A percentile compares a stretch with the other conserved stretches of the same genome.
Conservation (phyloP, 2,888 invertebrate species). For the Plagodis pulveraria region DNA sequence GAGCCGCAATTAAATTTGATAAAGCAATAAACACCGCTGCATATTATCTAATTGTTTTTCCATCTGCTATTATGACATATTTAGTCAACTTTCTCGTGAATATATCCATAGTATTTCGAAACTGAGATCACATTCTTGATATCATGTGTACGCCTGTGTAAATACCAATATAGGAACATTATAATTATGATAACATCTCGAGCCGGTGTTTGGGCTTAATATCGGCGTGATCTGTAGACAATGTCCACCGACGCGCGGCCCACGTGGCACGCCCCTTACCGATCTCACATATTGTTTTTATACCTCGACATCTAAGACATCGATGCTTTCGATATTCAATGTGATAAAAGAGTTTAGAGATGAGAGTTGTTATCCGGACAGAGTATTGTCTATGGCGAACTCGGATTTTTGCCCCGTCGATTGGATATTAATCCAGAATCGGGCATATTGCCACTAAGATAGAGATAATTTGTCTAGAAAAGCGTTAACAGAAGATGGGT, state of each 20-base stretch:
- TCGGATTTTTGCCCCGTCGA: no score
- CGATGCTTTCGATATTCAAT: constrained; percentile 53
- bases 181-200: constrained; percentile 80
- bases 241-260: constrained; percentile 79
- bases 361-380: constrained; percentile 5
- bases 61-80: constrained; percentile 39
- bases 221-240: constrained; percentile 69
- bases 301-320: constrained; percentile 63
- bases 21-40: constrained; percentile 36
- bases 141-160: constrained; percentile 55
- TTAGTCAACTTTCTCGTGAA: constrained; percentile 37
- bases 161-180: constrained; percentile 80
- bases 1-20: constrained; percentile 28
- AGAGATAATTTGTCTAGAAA: no score
- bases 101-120: constrained; percentile 35
- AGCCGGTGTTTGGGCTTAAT: constrained; percentile 71
- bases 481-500: no score
- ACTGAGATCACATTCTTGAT: constrained; percentile 39
- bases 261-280: constrained; percentile 74
- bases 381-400: background rate
- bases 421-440: no score
- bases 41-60: constrained; percentile 34
- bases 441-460: no score
- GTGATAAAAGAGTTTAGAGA: constrained; percentile 39
- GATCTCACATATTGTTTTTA: constrained; percentile 66